phyloP scores from a whole-genome alignment of 1,140 invertebrate species.

The Listronotus bonariensis region DNA sequence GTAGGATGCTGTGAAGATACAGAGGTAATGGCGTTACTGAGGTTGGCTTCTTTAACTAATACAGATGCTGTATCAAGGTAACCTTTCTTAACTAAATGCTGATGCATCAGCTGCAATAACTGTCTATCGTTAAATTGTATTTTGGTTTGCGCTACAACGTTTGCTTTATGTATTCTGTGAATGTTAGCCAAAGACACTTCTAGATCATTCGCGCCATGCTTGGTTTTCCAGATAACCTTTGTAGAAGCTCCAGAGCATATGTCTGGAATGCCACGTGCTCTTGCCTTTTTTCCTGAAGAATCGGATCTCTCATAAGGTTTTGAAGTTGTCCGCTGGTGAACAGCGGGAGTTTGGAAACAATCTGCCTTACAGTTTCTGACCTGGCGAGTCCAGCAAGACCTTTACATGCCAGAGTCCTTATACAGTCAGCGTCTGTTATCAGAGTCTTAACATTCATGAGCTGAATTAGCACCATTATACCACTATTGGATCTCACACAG shows the following conservation, averaged over 20 bases:
- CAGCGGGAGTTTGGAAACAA: slow-evolving; percentile 93
- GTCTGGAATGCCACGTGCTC: slow-evolving; percentile 97
- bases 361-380: slow-evolving; percentile 90
- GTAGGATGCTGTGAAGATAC: slow-evolving; percentile 57
- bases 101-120: slow-evolving; percentile 88
- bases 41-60: slow-evolving; percentile 77
- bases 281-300: slow-evolving; percentile 91
- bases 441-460: slow-evolving; percentile 91
- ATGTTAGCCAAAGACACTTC: slow-evolving; percentile 85
- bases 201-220: slow-evolving; percentile 74
- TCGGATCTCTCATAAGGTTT: slow-evolving; percentile 92
- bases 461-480: slow-evolving; percentile 88
- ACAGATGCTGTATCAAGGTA: slow-evolving; percentile 70
- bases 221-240: slow-evolving; percentile 91
- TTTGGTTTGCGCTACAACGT: slow-evolving; percentile 93
- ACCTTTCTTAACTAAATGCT: slow-evolving; percentile 82
- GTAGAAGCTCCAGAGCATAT: slow-evolving; percentile 89
- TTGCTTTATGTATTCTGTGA: slow-evolving; percentile 79
- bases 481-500: slow-evolving; percentile 88
- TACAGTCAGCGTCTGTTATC: slow-evolving; percentile 94
- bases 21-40: slow-evolving; percentile 56
- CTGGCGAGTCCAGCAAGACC: slow-evolving; percentile 90
- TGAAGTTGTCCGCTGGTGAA: slow-evolving; percentile 94
- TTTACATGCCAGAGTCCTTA: slow-evolving; percentile 88
- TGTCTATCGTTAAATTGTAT: slow-evolving; percentile 94